Base-by-base conservation (phyloP, 1,140 invertebrate genomes). In the Neotoxoptera formosana region DNA sequence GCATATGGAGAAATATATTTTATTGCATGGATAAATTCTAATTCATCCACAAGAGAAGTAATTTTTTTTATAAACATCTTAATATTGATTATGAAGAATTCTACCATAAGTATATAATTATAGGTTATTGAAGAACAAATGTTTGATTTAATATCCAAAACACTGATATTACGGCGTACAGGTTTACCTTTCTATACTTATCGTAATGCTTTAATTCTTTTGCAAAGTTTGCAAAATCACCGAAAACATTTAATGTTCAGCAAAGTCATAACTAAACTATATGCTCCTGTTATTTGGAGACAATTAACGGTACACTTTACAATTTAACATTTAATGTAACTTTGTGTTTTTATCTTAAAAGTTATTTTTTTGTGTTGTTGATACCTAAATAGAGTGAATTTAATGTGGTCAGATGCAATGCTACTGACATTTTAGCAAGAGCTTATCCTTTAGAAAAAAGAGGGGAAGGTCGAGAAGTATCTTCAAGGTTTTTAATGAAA, bases 401-500 rank as follows among this genome's bases (percentile, higher is more conserved):
- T 56, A 86, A 41, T 41, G 48, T 86, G 1, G 23, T 93, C 0
- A 93, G 76, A 84, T 93, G 81, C 14, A 93, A 93, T 83, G 91
- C 91, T 93, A 86, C 48, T 53, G 91, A 93, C 6, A 53, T 93
- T 51, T 93, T 93, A 84, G 48, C 91, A 20, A 86, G 45, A 86
- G 91, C 91, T 93, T 93, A 93, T 93, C 91, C 91, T 0, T 56
- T 93, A 30, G 91, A 93, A 93, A 93, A 93, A 93, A 84, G 91
- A 93, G 91, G 91, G 41, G 91, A 93, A 93, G 91, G 91, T 56
- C 91, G 91, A 21, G 91, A 93, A 56, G 9, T 51, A 30, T 84
- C 91, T n/a, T 93, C 91, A 84, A 56, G 48, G n/a, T 93, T 84
- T 86, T 56, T 93, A 56, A 93, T 93, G 2, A 93, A 93, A 84